phyloP scores from a whole-genome alignment of 2,113 vertebrate genomes.

The Chrysochloris asiatica region DNA sequence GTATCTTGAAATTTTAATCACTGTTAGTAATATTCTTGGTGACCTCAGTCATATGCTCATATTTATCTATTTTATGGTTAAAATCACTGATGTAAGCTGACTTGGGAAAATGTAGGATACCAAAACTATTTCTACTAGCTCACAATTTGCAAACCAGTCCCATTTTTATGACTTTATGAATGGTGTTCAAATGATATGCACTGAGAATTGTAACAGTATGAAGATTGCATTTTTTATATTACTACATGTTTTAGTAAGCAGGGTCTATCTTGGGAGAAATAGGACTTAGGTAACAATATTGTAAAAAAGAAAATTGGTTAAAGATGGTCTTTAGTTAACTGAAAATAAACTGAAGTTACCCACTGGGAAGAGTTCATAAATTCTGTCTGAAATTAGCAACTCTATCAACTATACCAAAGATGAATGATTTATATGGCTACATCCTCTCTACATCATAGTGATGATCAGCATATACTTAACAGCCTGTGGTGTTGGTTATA shows the following conservation, averaged over 20 bases:
- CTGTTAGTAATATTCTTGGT: background rate
- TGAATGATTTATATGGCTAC: background rate
- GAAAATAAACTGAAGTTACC: background rate
- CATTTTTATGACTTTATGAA: background rate
- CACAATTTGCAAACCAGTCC: background rate
- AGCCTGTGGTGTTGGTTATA: too few species aligned
- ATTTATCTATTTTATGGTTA: background rate
- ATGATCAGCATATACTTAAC: background rate
- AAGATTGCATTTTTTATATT: constrained; percentile 3
- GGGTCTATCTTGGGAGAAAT: background rate
- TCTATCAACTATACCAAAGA: background rate
- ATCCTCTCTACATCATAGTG: background rate
- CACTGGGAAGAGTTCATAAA: background rate
- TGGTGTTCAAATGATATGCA: background rate
- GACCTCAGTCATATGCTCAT: background rate
- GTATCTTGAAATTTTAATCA: constrained; percentile 39
- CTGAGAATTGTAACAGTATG: background rate
- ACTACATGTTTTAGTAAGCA: background rate
- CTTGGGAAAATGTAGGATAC: background rate
- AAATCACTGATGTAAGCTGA: background rate
- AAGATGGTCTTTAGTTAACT: background rate
- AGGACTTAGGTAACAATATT: background rate
- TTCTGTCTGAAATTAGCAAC: background rate
- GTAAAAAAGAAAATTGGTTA: background rate
- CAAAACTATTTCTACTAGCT: background rate